Evolutionary conservation across 2,888 invertebrate genomes (phyloP).

Genomic region (Drosophila nr. perissopoda): DNA sequence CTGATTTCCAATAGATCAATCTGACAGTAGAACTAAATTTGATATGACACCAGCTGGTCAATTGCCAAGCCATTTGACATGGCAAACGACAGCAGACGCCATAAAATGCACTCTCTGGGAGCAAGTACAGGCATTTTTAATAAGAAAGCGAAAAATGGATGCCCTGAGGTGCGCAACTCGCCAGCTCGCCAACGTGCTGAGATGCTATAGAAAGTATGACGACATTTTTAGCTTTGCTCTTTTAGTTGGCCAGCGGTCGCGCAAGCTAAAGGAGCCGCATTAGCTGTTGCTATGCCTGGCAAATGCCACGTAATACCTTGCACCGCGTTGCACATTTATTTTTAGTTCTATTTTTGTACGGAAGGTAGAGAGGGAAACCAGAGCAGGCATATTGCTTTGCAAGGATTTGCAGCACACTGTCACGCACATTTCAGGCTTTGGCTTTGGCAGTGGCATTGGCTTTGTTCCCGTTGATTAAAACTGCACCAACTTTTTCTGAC

Average conservation of each 20-base stretch:
- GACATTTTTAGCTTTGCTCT: conserved; percentile 46
- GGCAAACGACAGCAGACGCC: conserved; percentile 24
- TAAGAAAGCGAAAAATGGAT: conserved; percentile 27
- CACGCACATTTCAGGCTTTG: conserved; percentile 40
- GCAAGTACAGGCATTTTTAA: conserved; percentile 49
- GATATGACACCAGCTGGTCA: conserved; percentile 18
- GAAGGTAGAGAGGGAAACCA: not conserved
- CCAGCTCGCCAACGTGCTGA: not conserved
- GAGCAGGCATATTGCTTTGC: conserved; percentile 43
- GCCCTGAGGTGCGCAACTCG: conserved; percentile 4
- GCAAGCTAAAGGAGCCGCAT: conserved; percentile 25
- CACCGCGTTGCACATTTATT: conserved; percentile 52
- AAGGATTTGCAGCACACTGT: conserved; percentile 54
- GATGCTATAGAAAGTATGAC: conserved; percentile 57
- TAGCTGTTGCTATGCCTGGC: conserved; percentile 15
- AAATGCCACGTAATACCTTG: conserved; percentile 56
- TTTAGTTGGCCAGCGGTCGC: conserved; percentile 34
- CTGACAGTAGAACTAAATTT: conserved; percentile 9
- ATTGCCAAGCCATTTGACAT: conserved; percentile 20
- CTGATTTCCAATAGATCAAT: conserved; percentile 9
- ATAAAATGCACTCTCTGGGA: conserved; percentile 5
- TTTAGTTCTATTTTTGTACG: conserved; percentile 4
- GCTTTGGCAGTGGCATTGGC: conserved; percentile 27
- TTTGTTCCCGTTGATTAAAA: conserved; percentile 60
- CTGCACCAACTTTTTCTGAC: conserved; percentile 20